These are phyloP conservation scores for Zophobas morio DNA, from an alignment of 1,140 invertebrate species.

Conservation along the genomic window DNA sequence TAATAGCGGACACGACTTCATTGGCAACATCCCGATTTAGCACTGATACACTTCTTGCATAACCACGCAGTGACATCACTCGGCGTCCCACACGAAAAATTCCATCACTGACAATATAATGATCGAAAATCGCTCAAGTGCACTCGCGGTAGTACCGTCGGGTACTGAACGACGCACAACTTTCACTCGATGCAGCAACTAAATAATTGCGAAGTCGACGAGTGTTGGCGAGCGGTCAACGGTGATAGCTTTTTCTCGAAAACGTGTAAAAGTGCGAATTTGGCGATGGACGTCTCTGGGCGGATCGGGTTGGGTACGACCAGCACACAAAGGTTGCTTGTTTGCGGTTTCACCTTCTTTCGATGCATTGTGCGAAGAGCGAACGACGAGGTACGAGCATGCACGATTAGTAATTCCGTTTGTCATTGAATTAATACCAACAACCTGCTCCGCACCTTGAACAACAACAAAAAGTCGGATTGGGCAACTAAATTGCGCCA, in stretches of 20 bases:
- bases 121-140: conserved; percentile 1
- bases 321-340: conserved; percentile 11
- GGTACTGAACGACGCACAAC: conserved; percentile 23
- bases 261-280: background rate
- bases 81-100: conserved; percentile 25
- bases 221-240: conserved; percentile 1
- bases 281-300: background rate
- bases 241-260: conserved; percentile 13
- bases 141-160: conserved; percentile 9
- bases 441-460: conserved; percentile 38
- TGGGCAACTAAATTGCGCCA: conserved; percentile 36
- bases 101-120: conserved; percentile 15
- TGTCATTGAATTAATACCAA: conserved; percentile 27
- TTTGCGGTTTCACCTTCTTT: conserved; percentile 20
- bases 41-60: conserved; percentile 21
- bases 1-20: conserved; percentile 13
- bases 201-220: conserved; percentile 28
- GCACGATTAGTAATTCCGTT: conserved; percentile 11
- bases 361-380: conserved; percentile 8
- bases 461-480: conserved; percentile 37
- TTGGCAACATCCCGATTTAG: conserved; percentile 23
- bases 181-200: conserved; percentile 55
- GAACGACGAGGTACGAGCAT: conserved; percentile 18
- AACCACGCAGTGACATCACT: conserved; percentile 34
- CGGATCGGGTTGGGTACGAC: background rate